These are phyloP conservation scores for Tricholauxania praeusta DNA, from an alignment of 2,888 invertebrate species.

Conservation along the genomic window DNA sequence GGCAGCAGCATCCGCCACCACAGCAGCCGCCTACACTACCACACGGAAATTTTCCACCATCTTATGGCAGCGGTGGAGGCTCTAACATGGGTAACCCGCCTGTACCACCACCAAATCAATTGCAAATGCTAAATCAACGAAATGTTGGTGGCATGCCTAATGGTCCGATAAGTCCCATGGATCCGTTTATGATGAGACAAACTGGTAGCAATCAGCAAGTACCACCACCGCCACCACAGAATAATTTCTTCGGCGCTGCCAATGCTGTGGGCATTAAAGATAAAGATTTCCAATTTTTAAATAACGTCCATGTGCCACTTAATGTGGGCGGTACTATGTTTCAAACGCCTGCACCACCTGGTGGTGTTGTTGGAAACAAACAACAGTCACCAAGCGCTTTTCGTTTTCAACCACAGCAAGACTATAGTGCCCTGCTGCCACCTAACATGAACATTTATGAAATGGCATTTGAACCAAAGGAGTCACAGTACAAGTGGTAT, in stretches of 20 bases:
- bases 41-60: conserved; percentile 47
- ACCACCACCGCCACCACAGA: conserved; percentile 47
- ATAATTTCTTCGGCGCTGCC: conserved; percentile 43
- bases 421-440: conserved; percentile 69
- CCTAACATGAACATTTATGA: conserved; percentile 72
- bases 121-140: conserved; percentile 58
- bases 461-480: conserved; percentile 71
- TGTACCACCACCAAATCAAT: conserved; percentile 51
- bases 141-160: conserved; percentile 62
- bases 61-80: conserved; percentile 39
- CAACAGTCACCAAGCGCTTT: conserved; percentile 50
- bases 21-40: conserved; percentile 51
- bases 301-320: conserved; percentile 70
- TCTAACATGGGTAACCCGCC: conserved; percentile 45
- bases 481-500: conserved; percentile 72
- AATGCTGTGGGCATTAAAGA: conserved; percentile 56
- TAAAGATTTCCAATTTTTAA: conserved; percentile 72
- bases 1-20: conserved; percentile 50
- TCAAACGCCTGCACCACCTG: conserved; percentile 48
- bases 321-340: conserved; percentile 54
- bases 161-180: conserved; percentile 66
- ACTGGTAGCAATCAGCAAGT: conserved; percentile 39
- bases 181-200: conserved; percentile 51
- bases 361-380: conserved; percentile 48
- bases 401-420: conserved; percentile 61